Conservation (phyloP, 1,140 invertebrate species). For the Dysdera silvatica region DNA sequence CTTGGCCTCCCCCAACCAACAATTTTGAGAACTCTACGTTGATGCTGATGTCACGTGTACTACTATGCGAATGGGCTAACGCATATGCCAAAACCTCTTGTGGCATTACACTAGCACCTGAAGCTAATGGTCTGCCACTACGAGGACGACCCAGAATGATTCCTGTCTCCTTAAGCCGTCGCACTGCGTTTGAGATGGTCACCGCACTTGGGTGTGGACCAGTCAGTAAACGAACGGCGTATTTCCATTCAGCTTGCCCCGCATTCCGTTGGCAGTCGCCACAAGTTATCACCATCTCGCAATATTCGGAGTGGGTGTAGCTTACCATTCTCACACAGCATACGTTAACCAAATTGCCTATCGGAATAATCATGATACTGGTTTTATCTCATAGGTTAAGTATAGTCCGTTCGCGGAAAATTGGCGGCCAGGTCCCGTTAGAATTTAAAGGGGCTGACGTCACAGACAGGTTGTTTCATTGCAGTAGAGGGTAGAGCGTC, state of each 20-base stretch:
- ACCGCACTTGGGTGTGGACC: neutral
- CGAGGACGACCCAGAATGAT: neutral
- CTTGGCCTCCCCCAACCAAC: too few relatives aligned
- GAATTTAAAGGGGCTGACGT: too few relatives aligned
- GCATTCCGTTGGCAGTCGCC: neutral
- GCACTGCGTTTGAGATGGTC: neutral
- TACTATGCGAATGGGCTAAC: slow-evolving; percentile 7
- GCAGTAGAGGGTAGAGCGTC: too few relatives aligned
- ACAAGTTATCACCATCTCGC: slow-evolving; percentile 2
- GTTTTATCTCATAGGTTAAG: too few relatives aligned
- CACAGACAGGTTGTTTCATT: too few relatives aligned
- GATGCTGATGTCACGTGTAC: slow-evolving; percentile 4
- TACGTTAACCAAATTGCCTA: too few relatives aligned
- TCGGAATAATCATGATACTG: too few relatives aligned
- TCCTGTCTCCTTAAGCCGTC: neutral
- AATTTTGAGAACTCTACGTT: too few relatives aligned
- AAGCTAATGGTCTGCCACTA: neutral
- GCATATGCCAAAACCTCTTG: slow-evolving; percentile 7
- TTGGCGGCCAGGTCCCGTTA: too few relatives aligned
- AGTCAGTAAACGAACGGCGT: slow-evolving; percentile 1
- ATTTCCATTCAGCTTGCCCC: neutral
- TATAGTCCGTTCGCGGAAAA: too few relatives aligned
- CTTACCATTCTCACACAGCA: neutral
- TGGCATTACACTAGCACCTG: neutral
- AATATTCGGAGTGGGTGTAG: neutral